Percentiles rank a stretch among this genome's conserved stretches.
These are phyloP conservation scores for Oscheius sp. DNA, from an alignment of 2,888 invertebrate species.

Conservation along the genomic window DNA sequence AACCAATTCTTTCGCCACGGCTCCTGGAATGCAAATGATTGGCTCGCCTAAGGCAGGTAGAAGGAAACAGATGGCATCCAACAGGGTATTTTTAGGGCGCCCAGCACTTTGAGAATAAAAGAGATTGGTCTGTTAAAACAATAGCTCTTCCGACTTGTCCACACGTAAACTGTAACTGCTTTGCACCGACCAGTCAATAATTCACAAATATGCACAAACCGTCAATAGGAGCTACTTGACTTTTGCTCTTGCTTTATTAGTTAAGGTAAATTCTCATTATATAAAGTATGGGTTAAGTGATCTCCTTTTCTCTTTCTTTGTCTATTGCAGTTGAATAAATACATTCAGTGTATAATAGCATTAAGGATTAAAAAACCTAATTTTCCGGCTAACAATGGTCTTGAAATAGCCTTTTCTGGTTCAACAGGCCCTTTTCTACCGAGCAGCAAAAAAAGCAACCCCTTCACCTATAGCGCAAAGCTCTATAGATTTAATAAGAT, in stretches of 20 bases:
- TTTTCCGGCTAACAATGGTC: too few species aligned
- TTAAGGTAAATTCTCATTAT: not conserved
- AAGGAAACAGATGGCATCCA: not conserved
- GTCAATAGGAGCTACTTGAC: too few species aligned
- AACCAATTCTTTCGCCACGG: not conserved
- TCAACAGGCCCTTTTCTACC: too few species aligned
- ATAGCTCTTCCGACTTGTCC: slow-evolving; percentile 10
- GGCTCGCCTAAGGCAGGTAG: slow-evolving; percentile 22
- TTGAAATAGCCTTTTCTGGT: too few species aligned
- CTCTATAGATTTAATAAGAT: too few species aligned
- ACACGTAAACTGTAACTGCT: slow-evolving; percentile 15
- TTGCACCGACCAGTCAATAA: too few species aligned
- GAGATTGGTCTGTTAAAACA: slow-evolving; percentile 18
- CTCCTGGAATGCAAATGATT: not conserved
- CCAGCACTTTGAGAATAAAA: slow-evolving; percentile 7
- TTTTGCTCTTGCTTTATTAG: not conserved
- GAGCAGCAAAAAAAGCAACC: too few species aligned
- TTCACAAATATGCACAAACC: too few species aligned
- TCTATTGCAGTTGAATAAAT: too few species aligned
- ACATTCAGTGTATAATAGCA: too few species aligned
- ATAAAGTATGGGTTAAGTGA: slow-evolving; percentile 6
- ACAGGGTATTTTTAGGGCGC: slow-evolving; percentile 3
- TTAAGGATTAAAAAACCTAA: too few species aligned
- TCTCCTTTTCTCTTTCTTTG: slow-evolving; percentile 12
- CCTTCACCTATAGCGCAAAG: too few species aligned